Conservation (phyloP, 92 coral and sea anemone genomes). For the Zoanthus gigantus region DNA sequence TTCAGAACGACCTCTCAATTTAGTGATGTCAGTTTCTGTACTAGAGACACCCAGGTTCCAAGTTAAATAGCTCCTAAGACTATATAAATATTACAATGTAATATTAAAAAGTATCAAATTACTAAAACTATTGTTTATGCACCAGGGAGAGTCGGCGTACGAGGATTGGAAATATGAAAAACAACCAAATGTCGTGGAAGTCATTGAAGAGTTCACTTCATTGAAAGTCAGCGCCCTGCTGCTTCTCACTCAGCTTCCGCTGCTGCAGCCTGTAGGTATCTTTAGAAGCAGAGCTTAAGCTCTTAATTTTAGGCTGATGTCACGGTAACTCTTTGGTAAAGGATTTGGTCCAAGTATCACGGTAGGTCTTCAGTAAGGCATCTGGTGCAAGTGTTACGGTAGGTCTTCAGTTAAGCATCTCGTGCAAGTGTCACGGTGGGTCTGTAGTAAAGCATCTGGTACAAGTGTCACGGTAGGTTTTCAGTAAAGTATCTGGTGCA, state of each 20-base stretch:
- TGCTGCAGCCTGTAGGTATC: slow-evolving; percentile 91
- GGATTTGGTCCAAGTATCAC: background rate
- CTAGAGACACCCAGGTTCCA: background rate
- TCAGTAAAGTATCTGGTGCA: too few relatives aligned
- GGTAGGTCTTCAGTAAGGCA: too few relatives aligned
- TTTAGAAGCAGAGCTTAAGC: background rate
- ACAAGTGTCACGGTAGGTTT: too few relatives aligned
- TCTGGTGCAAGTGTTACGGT: too few relatives aligned
- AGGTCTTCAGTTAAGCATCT: too few relatives aligned
- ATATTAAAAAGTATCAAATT: background rate
- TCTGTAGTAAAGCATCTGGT: too few relatives aligned
- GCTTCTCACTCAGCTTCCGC: slow-evolving; percentile 89
- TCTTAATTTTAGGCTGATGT: too few relatives aligned
- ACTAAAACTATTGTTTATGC: background rate
- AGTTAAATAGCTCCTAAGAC: too few relatives aligned
- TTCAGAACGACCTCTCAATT: too few relatives aligned
- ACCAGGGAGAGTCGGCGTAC: slow-evolving; percentile 88
- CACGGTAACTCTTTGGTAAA: background rate
- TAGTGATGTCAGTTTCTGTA: background rate
- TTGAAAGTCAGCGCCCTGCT: slow-evolving; percentile 83
- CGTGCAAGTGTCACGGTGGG: too few relatives aligned
- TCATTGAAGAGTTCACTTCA: slow-evolving; percentile 86
- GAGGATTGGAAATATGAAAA: slow-evolving; percentile 97
- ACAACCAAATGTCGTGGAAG: slow-evolving; percentile 91
- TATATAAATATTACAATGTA: background rate